These are phyloP conservation scores for Globia sparganii DNA, from an alignment of 2,888 invertebrate genomes.

Conservation along the genomic window DNA sequence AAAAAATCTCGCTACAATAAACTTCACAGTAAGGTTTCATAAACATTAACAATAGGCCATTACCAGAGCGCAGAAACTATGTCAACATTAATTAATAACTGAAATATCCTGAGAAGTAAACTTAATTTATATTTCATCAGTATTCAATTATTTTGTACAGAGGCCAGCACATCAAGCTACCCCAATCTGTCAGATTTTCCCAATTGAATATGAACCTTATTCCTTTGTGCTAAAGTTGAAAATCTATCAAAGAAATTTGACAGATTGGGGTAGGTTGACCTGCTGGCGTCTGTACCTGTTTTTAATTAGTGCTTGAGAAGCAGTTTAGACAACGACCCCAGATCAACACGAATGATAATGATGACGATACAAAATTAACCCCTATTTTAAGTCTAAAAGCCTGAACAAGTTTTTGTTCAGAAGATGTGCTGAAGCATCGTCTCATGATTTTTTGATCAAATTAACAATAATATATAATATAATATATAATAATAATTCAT, in stretches of 20 bases:
- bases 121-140: constrained; percentile 35
- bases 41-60: constrained; percentile 66
- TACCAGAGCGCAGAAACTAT: constrained; percentile 61
- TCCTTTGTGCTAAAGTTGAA: no score
- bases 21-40: constrained; percentile 53
- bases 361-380: neutral
- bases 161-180: no score
- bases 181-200: no score
- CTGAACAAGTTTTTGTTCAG: no score
- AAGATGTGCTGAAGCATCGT: neutral
- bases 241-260: no score
- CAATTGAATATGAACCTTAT: no score
- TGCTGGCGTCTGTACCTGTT: no score
- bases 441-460: neutral
- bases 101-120: constrained; percentile 68
- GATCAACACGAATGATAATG: constrained; percentile 1
- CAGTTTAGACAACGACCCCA: constrained; percentile 13
- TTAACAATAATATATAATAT: no score
- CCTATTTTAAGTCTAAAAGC: neutral
- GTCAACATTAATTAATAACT: constrained; percentile 66
- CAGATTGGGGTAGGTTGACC: no score
- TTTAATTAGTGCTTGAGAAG: constrained; percentile 23
- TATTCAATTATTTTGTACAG: constrained; percentile 8
- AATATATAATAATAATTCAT: no score
- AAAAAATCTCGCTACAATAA: neutral